Base-by-base conservation (phyloP, 2,113 vertebrate genomes). In the Cebus imitator region DNA sequence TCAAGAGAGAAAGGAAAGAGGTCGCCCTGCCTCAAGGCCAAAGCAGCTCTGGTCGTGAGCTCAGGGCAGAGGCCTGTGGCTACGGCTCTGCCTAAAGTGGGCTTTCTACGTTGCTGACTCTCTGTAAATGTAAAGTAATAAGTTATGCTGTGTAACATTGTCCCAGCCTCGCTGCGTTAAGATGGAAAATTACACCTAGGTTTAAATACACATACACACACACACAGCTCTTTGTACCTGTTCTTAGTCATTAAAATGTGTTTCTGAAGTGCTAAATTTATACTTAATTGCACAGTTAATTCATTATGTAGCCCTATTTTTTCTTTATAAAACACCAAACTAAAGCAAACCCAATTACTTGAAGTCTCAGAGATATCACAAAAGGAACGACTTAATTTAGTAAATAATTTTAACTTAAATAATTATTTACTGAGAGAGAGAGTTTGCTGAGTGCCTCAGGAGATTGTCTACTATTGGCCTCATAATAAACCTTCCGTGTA, bases 381-480 rank as follows among this genome's bases (percentile, higher is more conserved):
- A 88, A 6, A 88, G 94, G 96, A 98, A 98, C 87, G 87, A 96
- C 97, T 98, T 98, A 98, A 96, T 98, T 98, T 98, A 96, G 97
- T 98, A 98, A 98, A 98, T 98, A 98, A 98, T 98, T 98, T 98
- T 95, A 92, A 97, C 43, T 55, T 80, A 25, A 96, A 94, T 97
- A 98, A 98, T 98, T 98, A 98, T 98, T 98, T 98, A 97, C 96
- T 86, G 92, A 95, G 92, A 94, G 61, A 73, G 83, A 95, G 78
- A 90, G 0, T 48, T 94, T 89, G 95, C 18, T 0, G 73, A 88
- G 30, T 0, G 25, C 94, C 97, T 88, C 9, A 0, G 87, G 93
- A 96, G 83, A 84, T 57, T 97, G 66, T 94, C 93, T 90, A 64
- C 45, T 91, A n/a, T 64, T 40, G 83, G 89, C 89, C 82, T 45